Evolutionary conservation across 2,113 vertebrate species (phyloP).

Genomic region (Sterrhoptilus dennistouni): DNA sequence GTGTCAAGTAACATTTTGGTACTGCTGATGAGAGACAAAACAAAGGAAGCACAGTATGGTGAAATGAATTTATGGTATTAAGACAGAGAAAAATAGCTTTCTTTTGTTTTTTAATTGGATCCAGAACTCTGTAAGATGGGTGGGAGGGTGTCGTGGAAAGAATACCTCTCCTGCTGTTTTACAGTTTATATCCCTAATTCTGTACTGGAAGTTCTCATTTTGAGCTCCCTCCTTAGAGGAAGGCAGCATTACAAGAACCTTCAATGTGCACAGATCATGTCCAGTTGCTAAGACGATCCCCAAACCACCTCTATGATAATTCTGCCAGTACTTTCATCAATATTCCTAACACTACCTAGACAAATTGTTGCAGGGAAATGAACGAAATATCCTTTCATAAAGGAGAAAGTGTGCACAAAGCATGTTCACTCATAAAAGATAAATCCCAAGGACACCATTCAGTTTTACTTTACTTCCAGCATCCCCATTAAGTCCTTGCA

Average conservation of each 20-base stretch:
- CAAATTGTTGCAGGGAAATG: neutral
- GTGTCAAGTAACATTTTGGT: constrained; percentile 22
- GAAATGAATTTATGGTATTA: neutral
- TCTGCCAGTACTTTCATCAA: neutral
- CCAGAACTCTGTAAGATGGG: neutral
- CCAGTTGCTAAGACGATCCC: neutral
- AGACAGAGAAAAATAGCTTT: neutral
- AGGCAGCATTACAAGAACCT: neutral
- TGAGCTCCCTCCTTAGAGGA: neutral
- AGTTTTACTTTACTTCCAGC: neutral
- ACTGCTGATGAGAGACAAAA: neutral
- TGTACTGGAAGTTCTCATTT: neutral
- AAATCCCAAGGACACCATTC: neutral
- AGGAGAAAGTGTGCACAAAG: neutral
- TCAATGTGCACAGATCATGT: neutral
- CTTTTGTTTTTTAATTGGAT: neutral
- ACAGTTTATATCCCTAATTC: neutral
- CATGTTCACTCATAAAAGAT: neutral
- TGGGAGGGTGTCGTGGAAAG: neutral
- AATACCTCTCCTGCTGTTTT: neutral
- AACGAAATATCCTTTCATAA: neutral
- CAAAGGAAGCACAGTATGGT: neutral
- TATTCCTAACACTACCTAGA: neutral
- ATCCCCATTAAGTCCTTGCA: neutral
- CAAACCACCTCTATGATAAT: neutral